phyloP scores from a whole-genome alignment of 2,113 vertebrate species.

The Platysteira castanea region DNA sequence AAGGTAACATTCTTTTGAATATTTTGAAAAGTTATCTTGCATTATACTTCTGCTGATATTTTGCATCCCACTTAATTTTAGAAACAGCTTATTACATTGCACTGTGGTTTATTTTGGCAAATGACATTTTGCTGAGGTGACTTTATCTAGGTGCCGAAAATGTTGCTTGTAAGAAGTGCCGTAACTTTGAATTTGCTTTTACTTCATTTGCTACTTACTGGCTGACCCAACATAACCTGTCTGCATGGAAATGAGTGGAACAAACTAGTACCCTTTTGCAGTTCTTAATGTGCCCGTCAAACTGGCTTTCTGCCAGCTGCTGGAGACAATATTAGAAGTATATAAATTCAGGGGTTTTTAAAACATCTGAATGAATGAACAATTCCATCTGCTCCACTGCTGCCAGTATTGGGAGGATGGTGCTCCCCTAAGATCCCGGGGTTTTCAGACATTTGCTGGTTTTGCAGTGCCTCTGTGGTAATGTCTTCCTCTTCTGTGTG shows the following conservation, averaged over 20 bases:
- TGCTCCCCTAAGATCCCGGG: rapidly evolving
- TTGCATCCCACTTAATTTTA: not conserved
- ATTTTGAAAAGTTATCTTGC: not conserved
- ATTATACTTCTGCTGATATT: not conserved
- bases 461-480: not conserved
- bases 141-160: not conserved
- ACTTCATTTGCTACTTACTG: not conserved
- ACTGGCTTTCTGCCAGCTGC: not conserved
- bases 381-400: not conserved
- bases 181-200: not conserved
- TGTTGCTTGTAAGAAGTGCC: not conserved
- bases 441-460: not conserved
- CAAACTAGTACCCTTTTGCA: not conserved
- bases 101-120: not conserved
- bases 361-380: not conserved
- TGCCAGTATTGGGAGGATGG: not conserved
- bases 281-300: not conserved
- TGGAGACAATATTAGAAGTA: not conserved
- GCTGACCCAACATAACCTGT: not conserved
- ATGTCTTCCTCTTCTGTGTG: not conserved
- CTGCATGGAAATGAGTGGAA: not conserved
- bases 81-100: not conserved
- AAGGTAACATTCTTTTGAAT: not conserved
- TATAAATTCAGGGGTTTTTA: not conserved
- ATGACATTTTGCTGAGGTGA: not conserved